These are phyloP conservation scores for Cheumatopsyche charites DNA, from an alignment of 1,140 invertebrate genomes.

Conservation along the genomic window DNA sequence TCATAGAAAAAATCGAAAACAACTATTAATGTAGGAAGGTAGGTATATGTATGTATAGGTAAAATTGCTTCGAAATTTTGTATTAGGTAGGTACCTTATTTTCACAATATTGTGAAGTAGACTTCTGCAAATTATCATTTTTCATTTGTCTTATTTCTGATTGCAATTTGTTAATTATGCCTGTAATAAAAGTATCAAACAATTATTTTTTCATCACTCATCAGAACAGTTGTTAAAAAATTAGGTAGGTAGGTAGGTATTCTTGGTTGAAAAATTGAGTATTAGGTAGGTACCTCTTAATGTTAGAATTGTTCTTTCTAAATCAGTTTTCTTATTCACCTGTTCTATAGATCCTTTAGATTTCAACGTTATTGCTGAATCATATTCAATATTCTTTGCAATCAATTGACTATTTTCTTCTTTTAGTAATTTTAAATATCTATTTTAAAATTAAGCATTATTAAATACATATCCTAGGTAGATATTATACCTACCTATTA, in stretches of 20 bases:
- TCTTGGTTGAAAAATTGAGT: no score
- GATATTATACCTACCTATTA: background rate
- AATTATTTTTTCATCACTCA: slow-evolving; percentile 7
- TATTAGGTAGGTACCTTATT: slow-evolving; percentile 18
- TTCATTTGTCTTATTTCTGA: slow-evolving; percentile 41
- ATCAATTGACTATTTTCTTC: slow-evolving; percentile 46
- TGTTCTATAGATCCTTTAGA: slow-evolving; percentile 28
- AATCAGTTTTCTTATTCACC: slow-evolving; percentile 39
- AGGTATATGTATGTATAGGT: background rate
- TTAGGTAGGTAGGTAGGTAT: no score
- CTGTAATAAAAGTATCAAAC: slow-evolving; percentile 4
- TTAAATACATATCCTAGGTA: background rate
- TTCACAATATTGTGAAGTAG: background rate
- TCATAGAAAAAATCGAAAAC: no score
- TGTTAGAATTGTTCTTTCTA: slow-evolving; percentile 44
- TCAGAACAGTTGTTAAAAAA: no score
- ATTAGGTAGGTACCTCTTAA: slow-evolving; percentile 42
- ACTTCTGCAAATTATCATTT: slow-evolving; percentile 14
- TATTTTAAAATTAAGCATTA: slow-evolving; percentile 30
- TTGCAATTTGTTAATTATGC: slow-evolving; percentile 13
- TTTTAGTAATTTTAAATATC: slow-evolving; percentile 46
- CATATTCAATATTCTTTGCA: slow-evolving; percentile 39
- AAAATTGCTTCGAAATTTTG: background rate
- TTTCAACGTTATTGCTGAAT: background rate
- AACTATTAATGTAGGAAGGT: no score